Conservation (phyloP, 2,797 vertebrate genomes). For the Lycodopsis pacificus region DNA sequence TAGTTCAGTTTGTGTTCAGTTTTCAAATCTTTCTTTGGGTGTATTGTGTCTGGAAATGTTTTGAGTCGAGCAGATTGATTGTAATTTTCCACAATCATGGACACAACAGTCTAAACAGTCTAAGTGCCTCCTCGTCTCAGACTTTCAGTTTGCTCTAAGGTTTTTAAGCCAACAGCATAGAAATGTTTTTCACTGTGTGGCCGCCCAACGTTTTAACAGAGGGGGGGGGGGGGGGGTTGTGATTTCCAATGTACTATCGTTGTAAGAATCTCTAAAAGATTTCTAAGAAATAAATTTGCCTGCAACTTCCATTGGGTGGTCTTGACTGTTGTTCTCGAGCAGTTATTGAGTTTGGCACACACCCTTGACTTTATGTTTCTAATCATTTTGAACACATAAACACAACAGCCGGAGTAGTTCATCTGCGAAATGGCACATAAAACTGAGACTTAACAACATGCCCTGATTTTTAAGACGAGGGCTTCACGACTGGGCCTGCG, state of each 20-base stretch:
- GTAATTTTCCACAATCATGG: slow-evolving; percentile 32
- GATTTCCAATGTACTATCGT: slow-evolving; percentile 16
- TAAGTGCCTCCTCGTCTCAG: slow-evolving; percentile 69
- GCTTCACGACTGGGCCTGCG: neutral
- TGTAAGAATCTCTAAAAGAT: slow-evolving; percentile 36
- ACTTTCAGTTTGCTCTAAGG: slow-evolving; percentile 6
- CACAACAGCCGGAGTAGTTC: slow-evolving; percentile 5
- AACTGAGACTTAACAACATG: slow-evolving; percentile 18
- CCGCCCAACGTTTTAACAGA: neutral
- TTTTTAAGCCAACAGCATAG: slow-evolving; percentile 14
- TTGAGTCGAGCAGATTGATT: slow-evolving; percentile 26
- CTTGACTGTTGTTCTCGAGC: neutral
- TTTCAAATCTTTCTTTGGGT: slow-evolving; percentile 38
- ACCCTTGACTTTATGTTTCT: neutral
- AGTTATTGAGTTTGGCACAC: neutral
- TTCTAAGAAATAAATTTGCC: slow-evolving; percentile 71
- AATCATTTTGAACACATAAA: slow-evolving; percentile 17
- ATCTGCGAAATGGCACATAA: slow-evolving; percentile 18
- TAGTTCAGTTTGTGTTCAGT: slow-evolving; percentile 28
- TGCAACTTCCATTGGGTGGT: slow-evolving; percentile 2
- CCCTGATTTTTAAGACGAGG: neutral
- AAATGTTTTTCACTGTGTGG: slow-evolving; percentile 32
- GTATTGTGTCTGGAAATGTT: slow-evolving; percentile 25
- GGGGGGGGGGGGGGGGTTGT: neutral
- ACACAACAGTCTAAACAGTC: slow-evolving; percentile 41